Evolutionary conservation across 2,113 vertebrate genomes (phyloP).

Genomic region (Hyperopisus bebe): DNA sequence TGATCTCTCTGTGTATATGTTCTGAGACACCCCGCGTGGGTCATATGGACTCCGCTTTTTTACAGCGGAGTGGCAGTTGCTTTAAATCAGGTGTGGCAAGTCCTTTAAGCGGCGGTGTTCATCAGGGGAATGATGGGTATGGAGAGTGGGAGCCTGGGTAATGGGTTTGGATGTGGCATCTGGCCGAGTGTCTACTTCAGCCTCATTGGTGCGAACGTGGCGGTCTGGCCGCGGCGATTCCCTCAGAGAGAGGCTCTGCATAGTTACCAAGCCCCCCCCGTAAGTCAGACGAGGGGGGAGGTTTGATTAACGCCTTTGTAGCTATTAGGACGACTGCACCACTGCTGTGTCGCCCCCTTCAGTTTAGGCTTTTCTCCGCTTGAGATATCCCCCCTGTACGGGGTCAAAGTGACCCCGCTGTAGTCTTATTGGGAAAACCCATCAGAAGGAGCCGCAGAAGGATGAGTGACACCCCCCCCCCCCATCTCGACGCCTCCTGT

Average conservation of each 20-base stretch:
- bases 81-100: background rate
- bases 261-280: background rate
- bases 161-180: background rate
- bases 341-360: background rate
- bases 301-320: background rate
- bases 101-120: background rate
- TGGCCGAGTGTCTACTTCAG: background rate
- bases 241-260: background rate
- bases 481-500: background rate
- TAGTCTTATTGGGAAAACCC: background rate
- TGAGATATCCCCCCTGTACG: background rate
- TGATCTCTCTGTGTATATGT: too few species aligned
- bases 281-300: background rate
- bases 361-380: background rate
- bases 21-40: background rate
- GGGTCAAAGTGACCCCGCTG: background rate
- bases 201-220: background rate
- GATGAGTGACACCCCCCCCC: background rate
- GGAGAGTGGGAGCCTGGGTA: background rate
- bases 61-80: background rate
- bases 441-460: background rate
- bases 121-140: background rate
- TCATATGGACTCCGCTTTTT: background rate
- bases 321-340: background rate
- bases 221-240: background rate